phyloP scores from a whole-genome alignment of 2,888 invertebrate species.

The Chrysotoxum bicinctum region DNA sequence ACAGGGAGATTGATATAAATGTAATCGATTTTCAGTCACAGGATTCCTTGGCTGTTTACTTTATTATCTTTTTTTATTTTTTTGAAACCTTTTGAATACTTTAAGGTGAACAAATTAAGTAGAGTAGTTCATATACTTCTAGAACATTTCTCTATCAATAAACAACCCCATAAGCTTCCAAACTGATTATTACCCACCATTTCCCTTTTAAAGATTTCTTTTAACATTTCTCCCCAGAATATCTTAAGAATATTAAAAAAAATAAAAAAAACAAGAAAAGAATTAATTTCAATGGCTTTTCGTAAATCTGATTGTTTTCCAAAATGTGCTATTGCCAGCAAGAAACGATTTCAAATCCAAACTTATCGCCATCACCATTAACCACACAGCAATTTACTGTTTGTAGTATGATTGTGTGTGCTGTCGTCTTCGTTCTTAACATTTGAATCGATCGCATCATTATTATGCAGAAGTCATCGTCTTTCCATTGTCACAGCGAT shows the following conservation, averaged over 20 bases:
- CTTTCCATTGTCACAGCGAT: conserved; percentile 60
- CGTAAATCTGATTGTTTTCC: conserved; percentile 31
- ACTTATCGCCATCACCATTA: conserved; percentile 32
- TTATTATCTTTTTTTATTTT: no score
- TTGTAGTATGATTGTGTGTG: background rate
- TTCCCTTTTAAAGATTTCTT: background rate
- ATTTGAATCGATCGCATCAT: conserved; percentile 15
- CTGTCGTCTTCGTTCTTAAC: background rate
- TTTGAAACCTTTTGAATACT: no score
- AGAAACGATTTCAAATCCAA: conserved; percentile 17
- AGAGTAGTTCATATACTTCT: background rate
- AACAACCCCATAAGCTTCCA: no score
- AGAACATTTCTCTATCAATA: background rate
- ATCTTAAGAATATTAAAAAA: conserved; percentile 12
- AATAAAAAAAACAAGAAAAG: background rate
- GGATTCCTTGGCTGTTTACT: no score
- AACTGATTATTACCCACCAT: background rate
- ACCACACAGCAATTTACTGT: background rate
- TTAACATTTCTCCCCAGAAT: background rate
- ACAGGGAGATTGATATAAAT: no score
- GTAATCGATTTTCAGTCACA: no score
- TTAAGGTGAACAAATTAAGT: no score
- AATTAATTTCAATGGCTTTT: conserved; percentile 21
- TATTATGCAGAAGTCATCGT: conserved; percentile 68
- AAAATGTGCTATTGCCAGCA: conserved; percentile 44